Base-by-base conservation (phyloP, 2,113 vertebrate species). In the Prunella himalayana region DNA sequence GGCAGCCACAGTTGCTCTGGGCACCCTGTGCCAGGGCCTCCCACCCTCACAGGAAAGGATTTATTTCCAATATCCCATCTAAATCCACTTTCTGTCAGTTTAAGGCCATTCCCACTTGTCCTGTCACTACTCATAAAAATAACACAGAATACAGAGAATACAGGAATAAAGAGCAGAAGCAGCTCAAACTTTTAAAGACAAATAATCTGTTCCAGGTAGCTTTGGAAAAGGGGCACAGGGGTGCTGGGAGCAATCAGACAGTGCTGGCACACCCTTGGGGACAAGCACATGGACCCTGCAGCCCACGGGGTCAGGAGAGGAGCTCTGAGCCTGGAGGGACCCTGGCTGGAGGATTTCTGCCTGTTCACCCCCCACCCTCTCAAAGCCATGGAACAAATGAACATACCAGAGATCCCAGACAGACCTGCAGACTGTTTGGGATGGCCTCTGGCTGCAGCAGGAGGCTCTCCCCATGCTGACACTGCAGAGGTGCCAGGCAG, bases 401-500 rank as follows among this genome's bases (percentile, higher is more conserved):
- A 64, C 33, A 22, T 7, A 20, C 0, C 49, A 42, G 27, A 82
- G 63, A 69, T 45, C 72, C 68, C 50, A 64, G 88, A 39, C 45
- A 77, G 63, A 44, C 22, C 64, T 24, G 0, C 51, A 91, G 80
- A 37, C 33, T 33, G 63, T n/a, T 85, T 59, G 68, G 50, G 66
- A 47, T 22, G 42, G 79, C 27, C 83, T 30, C 85, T 56, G 50
- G 1, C 39, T 66, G 71, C 44, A 68, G 61, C 4, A 0, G 27
- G 70, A 86, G 80, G 37, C 49, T 92, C 70, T 91, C 57, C 73
- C 49, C 11, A 0, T 71, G 72, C 95, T 91, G 94, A 93, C n/a
- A 5, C 42, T 30, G 81, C 92, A 84, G 81, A 95, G 91, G 83
- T 81, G 88, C 5, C 0, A 54, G 96, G 91, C 94, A 93, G 17